Evolutionary conservation across 1,140 invertebrate genomes (phyloP), one percentile per base, ranked within the genome.

Genomic region (Drosophila mauritiana): DNA sequence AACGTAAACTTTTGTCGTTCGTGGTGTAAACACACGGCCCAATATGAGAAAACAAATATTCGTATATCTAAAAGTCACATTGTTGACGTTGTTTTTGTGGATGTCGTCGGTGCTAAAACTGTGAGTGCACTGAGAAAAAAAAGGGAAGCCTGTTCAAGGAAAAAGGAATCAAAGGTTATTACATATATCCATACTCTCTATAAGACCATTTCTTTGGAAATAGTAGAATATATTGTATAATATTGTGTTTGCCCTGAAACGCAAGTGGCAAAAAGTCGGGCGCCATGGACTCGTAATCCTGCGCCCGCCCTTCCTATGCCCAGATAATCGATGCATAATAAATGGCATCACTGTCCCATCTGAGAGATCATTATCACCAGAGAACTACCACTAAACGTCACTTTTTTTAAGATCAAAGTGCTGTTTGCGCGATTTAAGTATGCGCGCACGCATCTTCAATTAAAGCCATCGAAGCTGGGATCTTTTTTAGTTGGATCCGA

Each of bases 391-490:
- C 84, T 91, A 91, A 90, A 90, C 84, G 90, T 91, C 90, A 91
- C 89, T 91, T 91, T 82, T 90, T 80, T 90, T 90, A 91, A 91
- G 89, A 91, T 91, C 90, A 91, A 91, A 91, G 89, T 90, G 89
- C 73, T 91, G 90, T 91, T 86, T 74, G 81, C 90, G 90, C 81
- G 73, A 78, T 78, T 85, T 80, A 80, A 80, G 78, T 72, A 85
- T 90, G 84, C 75, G 81, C 84, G 89, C 84, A 89, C 84, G 89
- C 86, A 91, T 89, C 85, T 91, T 91, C 81, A 91, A 90, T 91
- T 91, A 91, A 91, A 91, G 79, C 73, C 84, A 91, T 36, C 15
- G 20, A n/a, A 3, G 7, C 39, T 15, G 53, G 53, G 8, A 17
- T 13, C 59, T 36, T 15, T 15, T n/a, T 13, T 52, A 46, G 46